Evolutionary conservation across 2,888 invertebrate species (phyloP).

Genomic region (Cyrtodaria siliqua): DNA sequence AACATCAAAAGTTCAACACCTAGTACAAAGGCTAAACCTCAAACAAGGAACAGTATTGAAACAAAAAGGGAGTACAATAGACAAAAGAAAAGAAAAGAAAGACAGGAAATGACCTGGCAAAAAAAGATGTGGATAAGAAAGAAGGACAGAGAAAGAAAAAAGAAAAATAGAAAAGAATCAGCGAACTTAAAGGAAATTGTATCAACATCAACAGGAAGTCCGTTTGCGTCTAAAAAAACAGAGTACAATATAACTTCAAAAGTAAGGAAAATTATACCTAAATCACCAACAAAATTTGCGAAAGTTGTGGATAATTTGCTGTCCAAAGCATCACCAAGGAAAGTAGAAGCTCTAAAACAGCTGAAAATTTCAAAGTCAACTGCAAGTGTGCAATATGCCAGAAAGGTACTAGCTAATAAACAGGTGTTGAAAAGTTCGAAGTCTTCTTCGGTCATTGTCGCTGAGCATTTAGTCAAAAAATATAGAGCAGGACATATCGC

Average conservation of each 20-base stretch:
- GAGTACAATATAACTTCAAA: slow-evolving; percentile 43
- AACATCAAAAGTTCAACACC: slow-evolving; percentile 37
- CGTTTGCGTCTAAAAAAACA: slow-evolving; percentile 39
- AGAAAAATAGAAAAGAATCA: slow-evolving; percentile 30
- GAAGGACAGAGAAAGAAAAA: slow-evolving; percentile 47
- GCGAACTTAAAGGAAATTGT: slow-evolving; percentile 19
- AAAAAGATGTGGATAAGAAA: slow-evolving; percentile 51
- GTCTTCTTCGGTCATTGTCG: slow-evolving; percentile 19
- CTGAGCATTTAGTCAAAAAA: slow-evolving; percentile 28
- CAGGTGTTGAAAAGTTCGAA: slow-evolving; percentile 35
- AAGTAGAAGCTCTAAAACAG: slow-evolving; percentile 30
- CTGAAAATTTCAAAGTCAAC: slow-evolving; percentile 33
- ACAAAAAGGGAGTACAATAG: slow-evolving; percentile 38
- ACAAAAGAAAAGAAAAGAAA: slow-evolving; percentile 42
- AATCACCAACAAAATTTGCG: slow-evolving; percentile 49
- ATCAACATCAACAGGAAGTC: slow-evolving; percentile 30
- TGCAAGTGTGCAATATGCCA: slow-evolving; percentile 31
- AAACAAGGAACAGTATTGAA: slow-evolving; percentile 33
- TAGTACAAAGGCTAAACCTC: slow-evolving; percentile 40
- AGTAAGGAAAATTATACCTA: slow-evolving; percentile 38
- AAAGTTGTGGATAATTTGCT: slow-evolving; percentile 29
- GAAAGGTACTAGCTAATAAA: slow-evolving; percentile 30
- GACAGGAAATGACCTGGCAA: slow-evolving; percentile 37
- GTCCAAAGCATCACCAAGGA: slow-evolving; percentile 47
- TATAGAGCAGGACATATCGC: slow-evolving; percentile 32